A percentile compares a stretch with the other conserved stretches of the same genome.
Evolutionary conservation across 2,113 vertebrate genomes (phyloP).

Genomic region (Dromas ardeola): DNA sequence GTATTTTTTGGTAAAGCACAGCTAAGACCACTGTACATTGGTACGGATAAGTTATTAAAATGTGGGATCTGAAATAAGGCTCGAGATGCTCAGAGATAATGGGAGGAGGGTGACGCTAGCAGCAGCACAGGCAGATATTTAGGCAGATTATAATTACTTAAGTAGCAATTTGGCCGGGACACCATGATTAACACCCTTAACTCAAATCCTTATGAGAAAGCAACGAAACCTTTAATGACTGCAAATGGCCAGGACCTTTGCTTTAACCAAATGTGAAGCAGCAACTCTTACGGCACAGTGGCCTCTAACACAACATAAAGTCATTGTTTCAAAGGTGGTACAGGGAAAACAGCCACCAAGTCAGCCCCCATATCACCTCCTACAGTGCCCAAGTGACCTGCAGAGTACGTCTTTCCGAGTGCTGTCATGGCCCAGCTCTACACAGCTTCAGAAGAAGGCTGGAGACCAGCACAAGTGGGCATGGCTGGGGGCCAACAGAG

Average conservation of each 20-base stretch:
- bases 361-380: not conserved
- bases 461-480: not conserved
- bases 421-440: not conserved
- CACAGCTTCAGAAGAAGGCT: not conserved
- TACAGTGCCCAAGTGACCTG: not conserved
- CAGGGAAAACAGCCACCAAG: not conserved
- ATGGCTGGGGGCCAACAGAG: slow-evolving; percentile 20
- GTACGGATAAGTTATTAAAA: not conserved
- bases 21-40: not conserved
- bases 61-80: not conserved
- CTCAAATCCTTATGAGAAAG: slow-evolving; percentile 5
- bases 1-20: not conserved
- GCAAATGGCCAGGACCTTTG: not conserved
- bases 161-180: slow-evolving; percentile 29
- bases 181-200: not conserved
- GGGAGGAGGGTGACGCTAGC: not conserved
- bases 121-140: not conserved
- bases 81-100: not conserved
- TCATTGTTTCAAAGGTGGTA: not conserved
- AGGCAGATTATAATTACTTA: not conserved
- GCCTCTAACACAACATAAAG: not conserved
- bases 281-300: not conserved
- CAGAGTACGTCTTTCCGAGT: rapidly evolving
- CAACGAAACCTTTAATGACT: not conserved
- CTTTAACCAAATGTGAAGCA: not conserved